Conservation (phyloP, 2,888 invertebrate species). For the Brachylomia viminalis region DNA sequence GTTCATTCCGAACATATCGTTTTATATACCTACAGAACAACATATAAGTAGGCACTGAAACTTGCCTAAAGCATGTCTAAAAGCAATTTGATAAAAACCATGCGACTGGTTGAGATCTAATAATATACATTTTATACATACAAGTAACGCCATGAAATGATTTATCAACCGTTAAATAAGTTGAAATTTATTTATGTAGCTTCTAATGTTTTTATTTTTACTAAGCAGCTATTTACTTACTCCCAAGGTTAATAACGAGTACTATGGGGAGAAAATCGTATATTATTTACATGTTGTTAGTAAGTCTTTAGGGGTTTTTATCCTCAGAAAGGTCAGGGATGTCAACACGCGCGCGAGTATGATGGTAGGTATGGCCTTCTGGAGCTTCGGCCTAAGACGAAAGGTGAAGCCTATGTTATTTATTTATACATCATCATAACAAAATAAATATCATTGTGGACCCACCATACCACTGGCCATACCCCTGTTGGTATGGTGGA, state of each 20-base stretch:
- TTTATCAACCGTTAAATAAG: constrained; percentile 35
- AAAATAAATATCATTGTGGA: no score
- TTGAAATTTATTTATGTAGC: constrained; percentile 37
- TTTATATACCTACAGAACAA: constrained; percentile 8
- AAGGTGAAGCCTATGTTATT: no score
- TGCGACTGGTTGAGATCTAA: constrained; percentile 32
- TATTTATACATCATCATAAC: no score
- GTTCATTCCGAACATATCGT: not conserved
- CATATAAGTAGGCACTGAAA: not conserved
- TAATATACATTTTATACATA: constrained; percentile 25
- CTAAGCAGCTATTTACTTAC: constrained; percentile 26
- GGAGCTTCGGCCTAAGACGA: not conserved
- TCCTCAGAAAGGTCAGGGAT: constrained; percentile 5
- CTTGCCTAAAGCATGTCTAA: constrained; percentile 46
- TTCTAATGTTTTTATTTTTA: constrained; percentile 25
- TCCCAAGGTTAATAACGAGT: constrained; percentile 31
- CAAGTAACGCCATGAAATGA: constrained; percentile 36
- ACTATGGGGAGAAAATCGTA: constrained; percentile 7
- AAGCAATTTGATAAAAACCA: constrained; percentile 48
- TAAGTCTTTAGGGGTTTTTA: not conserved
- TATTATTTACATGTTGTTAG: not conserved
- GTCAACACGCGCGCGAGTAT: not conserved
- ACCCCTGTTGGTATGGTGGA: no score
- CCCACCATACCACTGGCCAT: no score
- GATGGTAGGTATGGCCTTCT: not conserved